phyloP scores from a whole-genome alignment of 1,140 invertebrate genomes.

The Papilio xuthus region DNA sequence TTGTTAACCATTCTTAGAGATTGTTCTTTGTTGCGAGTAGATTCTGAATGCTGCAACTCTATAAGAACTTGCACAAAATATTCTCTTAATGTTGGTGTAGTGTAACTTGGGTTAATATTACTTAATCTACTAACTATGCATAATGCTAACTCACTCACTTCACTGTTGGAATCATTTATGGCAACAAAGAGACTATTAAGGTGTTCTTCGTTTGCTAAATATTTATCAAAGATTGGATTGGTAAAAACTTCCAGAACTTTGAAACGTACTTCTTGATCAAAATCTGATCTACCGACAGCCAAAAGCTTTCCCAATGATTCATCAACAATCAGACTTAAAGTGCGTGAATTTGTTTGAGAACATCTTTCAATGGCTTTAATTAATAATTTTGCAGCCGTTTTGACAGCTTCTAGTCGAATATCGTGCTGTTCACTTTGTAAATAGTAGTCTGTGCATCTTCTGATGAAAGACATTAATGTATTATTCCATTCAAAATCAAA shows the following conservation, averaged over 20 bases:
- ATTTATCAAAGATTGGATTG: constrained; percentile 96
- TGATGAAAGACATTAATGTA: constrained; percentile 95
- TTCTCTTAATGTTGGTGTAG: constrained; percentile 97
- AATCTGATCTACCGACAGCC: constrained; percentile 96
- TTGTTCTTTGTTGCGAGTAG: constrained; percentile 97
- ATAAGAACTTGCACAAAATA: constrained; percentile 96
- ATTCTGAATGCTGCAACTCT: constrained; percentile 96
- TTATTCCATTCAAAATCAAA: constrained; percentile 99
- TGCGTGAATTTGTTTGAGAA: constrained; percentile 85
- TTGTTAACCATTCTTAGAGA: constrained; percentile 97
- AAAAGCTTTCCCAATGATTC: constrained; percentile 95
- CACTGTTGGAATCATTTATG: constrained; percentile 98
- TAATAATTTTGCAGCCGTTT: constrained; percentile 94
- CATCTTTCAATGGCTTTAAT: constrained; percentile 89
- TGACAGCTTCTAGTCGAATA: constrained; percentile 96
- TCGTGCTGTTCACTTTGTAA: constrained; percentile 95
- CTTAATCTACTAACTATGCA: constrained; percentile 95
- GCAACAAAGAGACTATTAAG: constrained; percentile 96
- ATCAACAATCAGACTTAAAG: constrained; percentile 93
- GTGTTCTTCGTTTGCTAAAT: constrained; percentile 97
- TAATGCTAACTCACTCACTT: constrained; percentile 96
- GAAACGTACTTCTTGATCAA: constrained; percentile 95
- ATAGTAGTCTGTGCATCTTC: constrained; percentile 95
- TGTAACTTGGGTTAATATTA: constrained; percentile 98
- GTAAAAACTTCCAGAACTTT: constrained; percentile 94